Conservation (phyloP, 2,888 invertebrate species). For the Candidula unifasciata region DNA sequence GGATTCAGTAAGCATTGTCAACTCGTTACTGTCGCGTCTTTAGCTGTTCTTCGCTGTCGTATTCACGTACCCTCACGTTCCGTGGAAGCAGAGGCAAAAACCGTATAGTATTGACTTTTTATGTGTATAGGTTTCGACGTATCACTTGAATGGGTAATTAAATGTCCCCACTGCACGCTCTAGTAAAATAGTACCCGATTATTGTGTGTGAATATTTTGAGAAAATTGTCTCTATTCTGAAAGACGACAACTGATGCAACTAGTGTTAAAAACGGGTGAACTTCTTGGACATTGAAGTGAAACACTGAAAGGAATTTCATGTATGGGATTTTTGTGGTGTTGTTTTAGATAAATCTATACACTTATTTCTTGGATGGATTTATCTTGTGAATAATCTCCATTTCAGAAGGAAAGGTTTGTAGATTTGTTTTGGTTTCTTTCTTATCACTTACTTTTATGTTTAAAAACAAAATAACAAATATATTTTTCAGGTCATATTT, state of each 20-base stretch:
- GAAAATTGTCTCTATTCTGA: neutral
- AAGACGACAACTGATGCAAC: neutral
- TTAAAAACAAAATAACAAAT: too few relatives aligned
- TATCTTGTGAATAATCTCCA: neutral
- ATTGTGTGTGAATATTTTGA: neutral
- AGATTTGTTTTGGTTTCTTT: neutral
- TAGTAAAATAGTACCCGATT: neutral
- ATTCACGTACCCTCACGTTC: neutral
- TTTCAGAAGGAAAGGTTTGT: constrained; percentile 12
- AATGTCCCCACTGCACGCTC: too few relatives aligned
- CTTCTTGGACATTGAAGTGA: too few relatives aligned
- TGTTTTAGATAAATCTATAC: neutral
- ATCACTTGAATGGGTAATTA: too few relatives aligned
- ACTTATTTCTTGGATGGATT: constrained; percentile 9
- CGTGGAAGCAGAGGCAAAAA: too few relatives aligned
- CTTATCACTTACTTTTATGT: neutral
- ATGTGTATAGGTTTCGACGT: too few relatives aligned
- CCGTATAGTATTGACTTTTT: too few relatives aligned
- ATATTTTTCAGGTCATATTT: too few relatives aligned
- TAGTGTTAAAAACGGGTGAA: too few relatives aligned
- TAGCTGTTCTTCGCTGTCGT: neutral
- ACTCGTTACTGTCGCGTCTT: neutral
- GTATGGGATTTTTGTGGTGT: neutral
- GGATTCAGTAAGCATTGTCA: constrained; percentile 22
- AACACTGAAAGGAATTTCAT: neutral